These are phyloP conservation scores for Dascillus cervinus DNA, from an alignment of 2,888 invertebrate genomes.

Conservation along the genomic window DNA sequence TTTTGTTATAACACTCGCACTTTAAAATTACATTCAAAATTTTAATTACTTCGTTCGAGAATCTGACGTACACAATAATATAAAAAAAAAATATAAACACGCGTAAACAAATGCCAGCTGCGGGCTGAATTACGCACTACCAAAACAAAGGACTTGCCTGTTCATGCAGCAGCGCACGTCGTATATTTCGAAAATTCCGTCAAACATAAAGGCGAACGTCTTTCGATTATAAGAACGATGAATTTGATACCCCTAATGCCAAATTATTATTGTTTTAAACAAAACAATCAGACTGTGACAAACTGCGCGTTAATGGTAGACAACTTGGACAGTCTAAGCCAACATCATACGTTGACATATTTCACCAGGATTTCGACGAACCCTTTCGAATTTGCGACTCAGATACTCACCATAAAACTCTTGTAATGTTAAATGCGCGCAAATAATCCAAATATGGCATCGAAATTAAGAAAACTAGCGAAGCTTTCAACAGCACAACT, in stretches of 20 bases:
- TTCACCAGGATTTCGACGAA: background rate
- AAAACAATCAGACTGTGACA: slow-evolving; percentile 11
- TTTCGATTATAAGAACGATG: background rate
- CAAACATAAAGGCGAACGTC: background rate
- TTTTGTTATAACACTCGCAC: no score
- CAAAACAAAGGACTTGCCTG: background rate
- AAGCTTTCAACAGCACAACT: slow-evolving; percentile 17
- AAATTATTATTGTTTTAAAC: background rate
- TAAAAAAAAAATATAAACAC: no score
- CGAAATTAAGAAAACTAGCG: slow-evolving; percentile 19
- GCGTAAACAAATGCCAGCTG: background rate
- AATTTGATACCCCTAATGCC: background rate
- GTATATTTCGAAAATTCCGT: background rate
- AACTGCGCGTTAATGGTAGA: background rate
- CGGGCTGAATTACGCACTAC: background rate
- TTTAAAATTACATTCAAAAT: no score
- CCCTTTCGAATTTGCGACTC: background rate
- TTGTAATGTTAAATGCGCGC: slow-evolving; percentile 7
- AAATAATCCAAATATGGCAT: slow-evolving; percentile 17
- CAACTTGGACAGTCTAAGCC: background rate
- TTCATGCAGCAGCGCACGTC: background rate
- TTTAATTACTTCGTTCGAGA: no score
- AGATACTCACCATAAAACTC: slow-evolving; percentile 8
- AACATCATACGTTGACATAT: background rate
- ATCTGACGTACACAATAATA: no score